phyloP scores from a whole-genome alignment of 2,797 vertebrate genomes.

The Remorina albescens region DNA sequence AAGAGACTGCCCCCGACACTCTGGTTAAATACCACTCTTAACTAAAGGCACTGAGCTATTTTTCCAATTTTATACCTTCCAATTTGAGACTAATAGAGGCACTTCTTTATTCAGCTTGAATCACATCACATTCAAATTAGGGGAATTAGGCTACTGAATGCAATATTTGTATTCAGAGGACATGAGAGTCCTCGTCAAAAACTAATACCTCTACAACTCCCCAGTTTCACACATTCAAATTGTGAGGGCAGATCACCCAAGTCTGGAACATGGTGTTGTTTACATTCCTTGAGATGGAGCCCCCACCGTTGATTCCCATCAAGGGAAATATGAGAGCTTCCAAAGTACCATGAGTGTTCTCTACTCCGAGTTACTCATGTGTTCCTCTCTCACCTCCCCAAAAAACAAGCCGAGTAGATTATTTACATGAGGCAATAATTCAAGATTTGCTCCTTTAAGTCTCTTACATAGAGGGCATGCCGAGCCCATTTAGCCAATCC shows the following conservation, averaged over 20 bases:
- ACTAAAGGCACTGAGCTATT: constrained; percentile 45
- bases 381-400: constrained; percentile 63
- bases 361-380: constrained; percentile 73
- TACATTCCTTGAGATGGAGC: constrained; percentile 76
- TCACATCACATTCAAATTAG: constrained; percentile 62
- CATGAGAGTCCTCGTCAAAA: constrained; percentile 41
- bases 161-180: constrained; percentile 54
- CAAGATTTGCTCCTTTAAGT: constrained; percentile 80
- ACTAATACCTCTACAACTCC: constrained; percentile 45
- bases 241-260: constrained; percentile 66
- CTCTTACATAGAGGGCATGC: constrained; percentile 75
- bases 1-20: constrained; percentile 42
- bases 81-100: constrained; percentile 58
- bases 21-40: constrained; percentile 55
- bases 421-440: constrained; percentile 85
- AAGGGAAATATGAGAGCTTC: constrained; percentile 79
- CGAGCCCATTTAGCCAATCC: constrained; percentile 78
- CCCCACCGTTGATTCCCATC: constrained; percentile 72
- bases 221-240: constrained; percentile 47
- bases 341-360: constrained; percentile 75
- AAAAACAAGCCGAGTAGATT: constrained; percentile 71
- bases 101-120: constrained; percentile 63
- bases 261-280: constrained; percentile 71
- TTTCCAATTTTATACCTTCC: constrained; percentile 67
- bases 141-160: constrained; percentile 53